Percentiles rank a stretch among this genome's conserved stretches.
Conservation (phyloP, 2,888 invertebrate species). For the Drosophila percnosoma region DNA sequence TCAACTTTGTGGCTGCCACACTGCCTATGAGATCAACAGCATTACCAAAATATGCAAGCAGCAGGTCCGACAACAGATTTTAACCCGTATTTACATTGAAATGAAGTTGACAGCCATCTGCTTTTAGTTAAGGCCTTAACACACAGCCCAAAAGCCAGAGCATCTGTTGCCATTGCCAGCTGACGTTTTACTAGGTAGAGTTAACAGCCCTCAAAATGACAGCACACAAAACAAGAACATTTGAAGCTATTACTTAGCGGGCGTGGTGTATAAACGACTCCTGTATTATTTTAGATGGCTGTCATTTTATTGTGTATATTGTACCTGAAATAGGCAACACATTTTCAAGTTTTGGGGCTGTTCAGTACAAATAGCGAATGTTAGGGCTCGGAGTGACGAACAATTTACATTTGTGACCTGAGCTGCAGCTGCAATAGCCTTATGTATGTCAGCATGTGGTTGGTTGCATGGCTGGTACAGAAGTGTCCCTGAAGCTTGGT, state of each 20-base stretch:
- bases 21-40: constrained; percentile 14
- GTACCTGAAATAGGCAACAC: constrained; percentile 15
- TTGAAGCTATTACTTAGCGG: not conserved
- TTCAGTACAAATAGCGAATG: constrained; percentile 26
- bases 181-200: constrained; percentile 62
- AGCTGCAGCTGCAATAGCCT: constrained; percentile 17
- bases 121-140: constrained; percentile 32
- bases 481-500: constrained; percentile 6
- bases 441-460: not conserved
- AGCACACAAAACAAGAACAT: constrained; percentile 10
- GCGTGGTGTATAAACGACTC: not conserved
- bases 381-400: constrained; percentile 21
- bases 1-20: constrained; percentile 8
- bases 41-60: constrained; percentile 4
- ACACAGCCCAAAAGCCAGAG: constrained; percentile 20
- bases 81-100: constrained; percentile 63
- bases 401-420: constrained; percentile 47
- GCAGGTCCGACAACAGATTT: constrained; percentile 16
- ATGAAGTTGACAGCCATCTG: constrained; percentile 60
- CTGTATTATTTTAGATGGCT: constrained; percentile 54
- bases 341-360: constrained; percentile 6
- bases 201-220: constrained; percentile 56
- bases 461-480: not conserved
- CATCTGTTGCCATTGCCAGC: constrained; percentile 46
- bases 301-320: constrained; percentile 50